Base-by-base conservation (phyloP, 2,888 invertebrate species). In the Tipula unca region DNA sequence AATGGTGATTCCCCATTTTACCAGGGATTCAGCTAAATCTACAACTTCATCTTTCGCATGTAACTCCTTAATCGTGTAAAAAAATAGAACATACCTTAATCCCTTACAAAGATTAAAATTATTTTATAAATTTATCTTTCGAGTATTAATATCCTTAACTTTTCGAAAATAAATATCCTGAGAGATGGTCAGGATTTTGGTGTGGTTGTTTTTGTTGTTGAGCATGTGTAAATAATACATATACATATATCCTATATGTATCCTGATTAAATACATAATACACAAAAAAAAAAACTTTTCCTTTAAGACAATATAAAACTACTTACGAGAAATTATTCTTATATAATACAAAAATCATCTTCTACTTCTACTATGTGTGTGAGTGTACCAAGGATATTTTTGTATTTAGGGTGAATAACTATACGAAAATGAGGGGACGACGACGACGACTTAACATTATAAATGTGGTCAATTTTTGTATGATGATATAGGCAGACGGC, bases 281-380 rank as follows among this genome's bases (percentile, higher is more conserved):
- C 25, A 69, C 48, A 54, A n/a, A 25, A 69, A 69, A 69, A 69
- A n/a, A 25, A 69, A 20, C 6, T 69, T 25, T 69, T 69, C 10
- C 69, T 69, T 69, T 69, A 69, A 69, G 69, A 69, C 69, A 69
- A 69, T 69, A 69, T 69, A 69, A 69, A 69, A 69, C 69, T 69
- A 69, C 69, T 69, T 69, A 69, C 69, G 13, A 69, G 69, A 69
- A 69, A 69, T 69, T 69, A 69, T 69, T 69, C 69, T 69, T 69
- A 25, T 69, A n/a, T 17, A 17, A 17, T 10, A 20, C 48, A 69
- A 69, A 69, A 69, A 69, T 69, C 69, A 25, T 69, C 48, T 48
- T 48, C 48, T 48, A n/a, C n/a, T n/a, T n/a, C 8, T 2, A 25
- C 25, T 25, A 2, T n/a, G 48, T 48, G 48, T 48, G 10, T n/a